phyloP scores from a whole-genome alignment of 2,888 invertebrate genomes.

The Tinea pellionella region DNA sequence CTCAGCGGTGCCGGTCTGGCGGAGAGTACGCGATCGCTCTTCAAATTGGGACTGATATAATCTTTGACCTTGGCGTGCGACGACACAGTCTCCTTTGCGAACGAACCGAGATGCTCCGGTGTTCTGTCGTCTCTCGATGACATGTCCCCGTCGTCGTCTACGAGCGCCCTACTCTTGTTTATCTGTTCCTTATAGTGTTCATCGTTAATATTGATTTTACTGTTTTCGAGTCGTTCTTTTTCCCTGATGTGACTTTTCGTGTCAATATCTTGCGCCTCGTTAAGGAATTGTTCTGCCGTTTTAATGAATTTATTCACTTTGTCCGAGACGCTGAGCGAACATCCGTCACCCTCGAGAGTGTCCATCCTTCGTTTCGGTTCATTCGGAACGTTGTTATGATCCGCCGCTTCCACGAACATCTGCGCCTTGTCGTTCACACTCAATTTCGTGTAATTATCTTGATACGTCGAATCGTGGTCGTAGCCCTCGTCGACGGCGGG shows the following conservation, averaged over 20 bases:
- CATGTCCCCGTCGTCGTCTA: slow-evolving; percentile 24
- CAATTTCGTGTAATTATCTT: slow-evolving; percentile 60
- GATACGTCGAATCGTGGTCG: slow-evolving; percentile 65
- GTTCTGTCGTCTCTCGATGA: slow-evolving; percentile 14
- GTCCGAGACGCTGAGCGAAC: slow-evolving; percentile 73
- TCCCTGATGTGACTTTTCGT: background rate
- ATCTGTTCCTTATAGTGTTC: slow-evolving; percentile 42
- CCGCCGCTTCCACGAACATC: slow-evolving; percentile 72
- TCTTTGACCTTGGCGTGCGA: slow-evolving; percentile 36
- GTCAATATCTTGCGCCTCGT: slow-evolving; percentile 27
- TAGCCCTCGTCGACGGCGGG: slow-evolving; percentile 52
- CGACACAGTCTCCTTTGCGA: slow-evolving; percentile 34
- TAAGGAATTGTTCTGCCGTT: slow-evolving; percentile 67
- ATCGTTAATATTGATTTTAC: slow-evolving; percentile 21
- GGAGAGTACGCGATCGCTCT: slow-evolving; percentile 32
- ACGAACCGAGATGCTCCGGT: slow-evolving; percentile 24
- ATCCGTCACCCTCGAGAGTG: slow-evolving; percentile 69
- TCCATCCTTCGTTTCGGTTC: slow-evolving; percentile 48
- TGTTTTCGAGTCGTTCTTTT: background rate
- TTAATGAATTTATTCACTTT: slow-evolving; percentile 74
- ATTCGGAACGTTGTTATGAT: slow-evolving; percentile 55
- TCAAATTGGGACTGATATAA: slow-evolving; percentile 27
- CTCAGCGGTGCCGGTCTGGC: slow-evolving; percentile 56
- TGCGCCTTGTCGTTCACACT: slow-evolving; percentile 76
- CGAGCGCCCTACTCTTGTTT: slow-evolving; percentile 47